Evolutionary conservation across 2,888 invertebrate genomes (phyloP).

Genomic region (Dorcus hopei): DNA sequence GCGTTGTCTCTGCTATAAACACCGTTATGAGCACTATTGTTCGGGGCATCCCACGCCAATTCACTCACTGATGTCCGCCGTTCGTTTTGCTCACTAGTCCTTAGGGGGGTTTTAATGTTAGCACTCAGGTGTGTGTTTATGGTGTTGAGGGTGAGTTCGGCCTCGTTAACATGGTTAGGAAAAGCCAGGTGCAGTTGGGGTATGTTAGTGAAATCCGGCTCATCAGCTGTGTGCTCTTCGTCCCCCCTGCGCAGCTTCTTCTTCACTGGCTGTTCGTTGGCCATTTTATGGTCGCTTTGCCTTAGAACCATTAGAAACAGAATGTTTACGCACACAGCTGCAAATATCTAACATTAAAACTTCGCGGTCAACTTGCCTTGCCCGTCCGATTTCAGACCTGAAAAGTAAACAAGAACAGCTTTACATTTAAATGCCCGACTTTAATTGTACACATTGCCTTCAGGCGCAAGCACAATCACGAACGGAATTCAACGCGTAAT

Average conservation of each 20-base stretch:
- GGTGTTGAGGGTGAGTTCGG: conserved; percentile 38
- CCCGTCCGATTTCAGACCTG: not conserved
- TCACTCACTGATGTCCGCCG: conserved; percentile 10
- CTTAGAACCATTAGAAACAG: conserved; percentile 62
- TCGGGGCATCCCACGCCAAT: not conserved
- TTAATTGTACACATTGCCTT: no score
- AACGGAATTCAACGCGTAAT: no score
- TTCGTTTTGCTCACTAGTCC: conserved; percentile 26
- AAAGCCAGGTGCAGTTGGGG: conserved; percentile 21
- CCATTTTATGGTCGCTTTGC: conserved; percentile 62
- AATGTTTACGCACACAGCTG: conserved; percentile 3
- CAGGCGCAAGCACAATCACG: no score
- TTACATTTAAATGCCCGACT: no score
- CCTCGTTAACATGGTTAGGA: conserved; percentile 40
- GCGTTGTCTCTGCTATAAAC: conserved; percentile 10
- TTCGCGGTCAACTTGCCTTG: not conserved
- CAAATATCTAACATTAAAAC: conserved; percentile 1
- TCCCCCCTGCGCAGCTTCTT: conserved; percentile 72
- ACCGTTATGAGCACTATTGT: conserved; percentile 5
- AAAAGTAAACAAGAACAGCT: not conserved
- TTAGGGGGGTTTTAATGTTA: conserved; percentile 29
- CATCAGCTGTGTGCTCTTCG: conserved; percentile 59
- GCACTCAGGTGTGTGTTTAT: conserved; percentile 34
- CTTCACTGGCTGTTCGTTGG: conserved; percentile 78
- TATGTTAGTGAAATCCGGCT: conserved; percentile 53